Conservation (phyloP, 2,888 invertebrate genomes). For the Argynnis bischoffii region DNA sequence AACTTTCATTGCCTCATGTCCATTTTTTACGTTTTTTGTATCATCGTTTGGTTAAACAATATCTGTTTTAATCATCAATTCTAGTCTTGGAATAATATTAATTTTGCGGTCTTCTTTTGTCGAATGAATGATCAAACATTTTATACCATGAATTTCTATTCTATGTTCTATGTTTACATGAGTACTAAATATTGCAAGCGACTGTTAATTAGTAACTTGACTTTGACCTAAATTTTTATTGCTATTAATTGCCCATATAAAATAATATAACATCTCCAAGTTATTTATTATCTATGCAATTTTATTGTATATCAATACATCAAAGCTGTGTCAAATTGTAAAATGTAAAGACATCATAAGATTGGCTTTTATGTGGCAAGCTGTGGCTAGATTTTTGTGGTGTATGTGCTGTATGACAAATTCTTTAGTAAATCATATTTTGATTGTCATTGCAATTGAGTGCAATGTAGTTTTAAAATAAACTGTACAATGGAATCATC, state of each 20-base stretch:
- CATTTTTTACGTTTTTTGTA: constrained; percentile 65
- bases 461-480: constrained; percentile 44
- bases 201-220: constrained; percentile 38
- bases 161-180: constrained; percentile 25
- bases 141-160: constrained; percentile 29
- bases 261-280: constrained; percentile 22
- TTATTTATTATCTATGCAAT: constrained; percentile 1
- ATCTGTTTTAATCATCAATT: constrained; percentile 69
- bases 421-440: constrained; percentile 23
- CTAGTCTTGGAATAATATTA: constrained; percentile 53
- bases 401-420: neutral
- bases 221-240: constrained; percentile 36
- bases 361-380: neutral
- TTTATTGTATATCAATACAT: neutral
- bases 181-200: constrained; percentile 35
- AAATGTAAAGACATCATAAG: neutral
- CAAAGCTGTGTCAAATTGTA: neutral
- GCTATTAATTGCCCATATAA: constrained; percentile 20
- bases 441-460: constrained; percentile 38
- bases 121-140: constrained; percentile 19
- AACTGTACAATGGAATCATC: constrained; percentile 60
- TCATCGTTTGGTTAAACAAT: constrained; percentile 65
- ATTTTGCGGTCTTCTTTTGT: constrained; percentile 21
- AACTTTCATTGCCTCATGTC: constrained; percentile 77
- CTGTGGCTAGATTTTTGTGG: neutral